Evolutionary conservation across 2,888 invertebrate genomes (phyloP).

Genomic region (Mellilla xanthometata): DNA sequence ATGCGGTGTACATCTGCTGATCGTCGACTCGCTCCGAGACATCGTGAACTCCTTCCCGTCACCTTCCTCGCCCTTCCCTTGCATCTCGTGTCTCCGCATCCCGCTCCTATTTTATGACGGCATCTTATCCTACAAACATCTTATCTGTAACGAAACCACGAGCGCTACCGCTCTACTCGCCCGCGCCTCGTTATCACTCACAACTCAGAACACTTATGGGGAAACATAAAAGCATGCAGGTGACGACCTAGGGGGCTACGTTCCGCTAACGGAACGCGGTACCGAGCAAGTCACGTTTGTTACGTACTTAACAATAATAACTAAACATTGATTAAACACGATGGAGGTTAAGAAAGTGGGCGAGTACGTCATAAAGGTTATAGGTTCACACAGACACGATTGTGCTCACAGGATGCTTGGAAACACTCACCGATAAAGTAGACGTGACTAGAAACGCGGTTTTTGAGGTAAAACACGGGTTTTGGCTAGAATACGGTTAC

Average conservation of each 20-base stretch:
- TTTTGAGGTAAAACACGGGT: conserved; percentile 23
- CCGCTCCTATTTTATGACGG: conserved; percentile 70
- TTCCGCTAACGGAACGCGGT: conserved; percentile 52
- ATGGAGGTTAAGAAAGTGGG: conserved; percentile 43
- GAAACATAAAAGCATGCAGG: conserved; percentile 74
- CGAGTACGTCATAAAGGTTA: conserved; percentile 29
- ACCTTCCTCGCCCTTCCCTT: conserved; percentile 63
- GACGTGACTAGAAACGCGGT: conserved; percentile 51
- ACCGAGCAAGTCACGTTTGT: conserved; percentile 49
- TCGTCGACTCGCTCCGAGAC: conserved; percentile 89
- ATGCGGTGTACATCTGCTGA: conserved; percentile 80
- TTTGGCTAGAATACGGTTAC: background rate
- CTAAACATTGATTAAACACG: conserved; percentile 44
- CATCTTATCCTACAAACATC: conserved; percentile 75
- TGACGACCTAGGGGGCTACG: conserved; percentile 59
- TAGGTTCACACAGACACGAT: conserved; percentile 13
- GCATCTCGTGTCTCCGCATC: conserved; percentile 73
- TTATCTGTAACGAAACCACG: conserved; percentile 70
- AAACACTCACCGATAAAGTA: conserved; percentile 60
- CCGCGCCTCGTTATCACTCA: conserved; percentile 44
- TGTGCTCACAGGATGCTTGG: conserved; percentile 20
- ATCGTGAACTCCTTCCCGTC: conserved; percentile 77
- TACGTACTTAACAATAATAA: conserved; percentile 48
- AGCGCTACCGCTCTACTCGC: conserved; percentile 48
- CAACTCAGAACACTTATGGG: conserved; percentile 58